Evolutionary conservation across 2,888 invertebrate genomes (phyloP).

Genomic region (Rosalia funebris): DNA sequence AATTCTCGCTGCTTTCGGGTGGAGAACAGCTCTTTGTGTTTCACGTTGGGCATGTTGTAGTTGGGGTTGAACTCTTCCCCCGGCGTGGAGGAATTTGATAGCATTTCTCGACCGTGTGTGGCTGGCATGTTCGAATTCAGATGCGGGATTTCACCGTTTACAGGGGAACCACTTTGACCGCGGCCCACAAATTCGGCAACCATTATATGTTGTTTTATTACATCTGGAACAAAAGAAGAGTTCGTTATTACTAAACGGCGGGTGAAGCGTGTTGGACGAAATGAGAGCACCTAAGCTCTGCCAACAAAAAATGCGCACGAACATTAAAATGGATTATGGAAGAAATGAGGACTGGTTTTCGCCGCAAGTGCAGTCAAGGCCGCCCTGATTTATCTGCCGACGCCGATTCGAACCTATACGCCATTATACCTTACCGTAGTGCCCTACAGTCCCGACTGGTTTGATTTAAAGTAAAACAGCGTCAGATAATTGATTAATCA

Average conservation of each 20-base stretch:
- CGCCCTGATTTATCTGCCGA: constrained; percentile 49
- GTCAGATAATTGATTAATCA: not conserved
- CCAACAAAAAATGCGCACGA: constrained; percentile 28
- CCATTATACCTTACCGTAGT: constrained; percentile 19
- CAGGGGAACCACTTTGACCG: constrained; percentile 76
- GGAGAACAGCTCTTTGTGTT: constrained; percentile 86
- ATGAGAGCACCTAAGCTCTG: not conserved
- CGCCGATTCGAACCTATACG: constrained; percentile 23
- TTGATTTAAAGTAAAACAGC: no score
- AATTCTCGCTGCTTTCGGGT: constrained; percentile 95
- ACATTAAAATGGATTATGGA: constrained; percentile 39
- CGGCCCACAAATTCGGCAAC: constrained; percentile 87
- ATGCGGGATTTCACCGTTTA: constrained; percentile 75
- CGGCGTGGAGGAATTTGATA: constrained; percentile 60
- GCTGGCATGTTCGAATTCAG: constrained; percentile 69
- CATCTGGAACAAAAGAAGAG: constrained; percentile 58
- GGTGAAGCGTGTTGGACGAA: no score
- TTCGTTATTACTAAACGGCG: not conserved
- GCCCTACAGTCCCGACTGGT: no score
- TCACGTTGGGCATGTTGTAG: constrained; percentile 68
- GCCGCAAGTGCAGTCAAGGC: constrained; percentile 51
- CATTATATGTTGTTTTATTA: constrained; percentile 77
- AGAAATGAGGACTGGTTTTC: constrained; percentile 50
- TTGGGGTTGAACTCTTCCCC: constrained; percentile 55
- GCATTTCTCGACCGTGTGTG: constrained; percentile 62